phyloP scores from a whole-genome alignment of 1,140 invertebrate species.

The Himalopsyche phryganea region DNA sequence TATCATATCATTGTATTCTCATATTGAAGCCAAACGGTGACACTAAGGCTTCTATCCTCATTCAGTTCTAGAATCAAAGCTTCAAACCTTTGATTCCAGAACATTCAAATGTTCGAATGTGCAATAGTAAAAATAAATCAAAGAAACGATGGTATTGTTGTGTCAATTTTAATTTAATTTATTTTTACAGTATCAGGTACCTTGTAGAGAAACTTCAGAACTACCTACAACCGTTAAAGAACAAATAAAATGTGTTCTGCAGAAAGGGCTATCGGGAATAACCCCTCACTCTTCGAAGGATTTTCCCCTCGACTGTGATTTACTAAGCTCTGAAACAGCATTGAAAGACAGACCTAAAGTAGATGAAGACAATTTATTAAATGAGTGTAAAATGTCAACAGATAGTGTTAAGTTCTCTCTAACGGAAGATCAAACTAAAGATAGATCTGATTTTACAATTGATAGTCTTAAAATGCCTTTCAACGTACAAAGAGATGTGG shows the following conservation, averaged over 20 bases:
- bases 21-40: too few relatives aligned
- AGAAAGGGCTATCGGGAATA: constrained; percentile 30
- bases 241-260: constrained; percentile 28
- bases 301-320: not conserved
- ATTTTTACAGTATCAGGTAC: constrained; percentile 9
- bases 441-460: not conserved
- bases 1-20: too few relatives aligned
- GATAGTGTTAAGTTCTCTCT: constrained; percentile 34
- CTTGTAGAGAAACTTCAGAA: constrained; percentile 18
- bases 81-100: too few relatives aligned
- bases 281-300: constrained; percentile 1
- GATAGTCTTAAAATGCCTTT: not conserved
- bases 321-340: not conserved
- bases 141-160: too few relatives aligned
- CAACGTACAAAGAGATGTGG: constrained; percentile 9
- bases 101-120: too few relatives aligned
- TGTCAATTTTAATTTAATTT: too few relatives aligned
- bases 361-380: not conserved
- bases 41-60: too few relatives aligned
- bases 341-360: not conserved
- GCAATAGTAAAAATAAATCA: too few relatives aligned
- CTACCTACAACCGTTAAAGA: constrained; percentile 23
- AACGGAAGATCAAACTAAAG: not conserved
- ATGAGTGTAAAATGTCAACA: constrained; percentile 32
- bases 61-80: too few relatives aligned